These are phyloP conservation scores for Microcaecilia unicolor DNA, from an alignment of 2,797 vertebrate genomes.

Conservation along the genomic window DNA sequence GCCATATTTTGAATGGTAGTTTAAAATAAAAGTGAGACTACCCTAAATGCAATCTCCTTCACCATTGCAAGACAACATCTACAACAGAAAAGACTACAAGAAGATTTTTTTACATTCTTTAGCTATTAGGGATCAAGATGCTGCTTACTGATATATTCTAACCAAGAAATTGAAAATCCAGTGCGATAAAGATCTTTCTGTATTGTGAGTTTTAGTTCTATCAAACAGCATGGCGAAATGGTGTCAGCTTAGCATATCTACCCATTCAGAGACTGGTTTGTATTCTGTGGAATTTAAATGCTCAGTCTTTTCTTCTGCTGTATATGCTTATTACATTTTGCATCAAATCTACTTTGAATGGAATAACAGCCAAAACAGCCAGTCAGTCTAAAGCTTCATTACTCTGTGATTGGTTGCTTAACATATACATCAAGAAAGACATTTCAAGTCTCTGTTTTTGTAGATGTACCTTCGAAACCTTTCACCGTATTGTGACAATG, in stretches of 20 bases:
- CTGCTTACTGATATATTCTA: slow-evolving; percentile 40
- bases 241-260: slow-evolving; percentile 26
- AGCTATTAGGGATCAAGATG: slow-evolving; percentile 47
- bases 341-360: slow-evolving; percentile 18
- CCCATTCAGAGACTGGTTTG: slow-evolving; percentile 27
- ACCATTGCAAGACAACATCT: slow-evolving; percentile 34
- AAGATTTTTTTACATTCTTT: slow-evolving; percentile 49
- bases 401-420: no score
- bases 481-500: no score
- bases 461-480: no score
- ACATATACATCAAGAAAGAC: no score
- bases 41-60: slow-evolving; percentile 30
- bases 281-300: slow-evolving; percentile 42
- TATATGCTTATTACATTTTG: slow-evolving; percentile 24
- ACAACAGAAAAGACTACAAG: slow-evolving; percentile 31
- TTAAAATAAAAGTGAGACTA: neutral
- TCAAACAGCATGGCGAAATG: slow-evolving; percentile 43
- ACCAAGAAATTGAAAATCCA: slow-evolving; percentile 53
- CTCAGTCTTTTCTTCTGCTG: slow-evolving; percentile 32
- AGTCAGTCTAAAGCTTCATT: no score
- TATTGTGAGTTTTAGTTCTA: slow-evolving; percentile 43
- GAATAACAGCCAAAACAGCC: slow-evolving; percentile 5
- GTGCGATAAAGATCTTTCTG: slow-evolving; percentile 38
- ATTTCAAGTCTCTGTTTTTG: no score
- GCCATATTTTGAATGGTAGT: neutral